Evolutionary conservation across 1,140 invertebrate species (phyloP), one percentile per base, ranked within the genome.

Genomic region (Bemisia tabaci): DNA sequence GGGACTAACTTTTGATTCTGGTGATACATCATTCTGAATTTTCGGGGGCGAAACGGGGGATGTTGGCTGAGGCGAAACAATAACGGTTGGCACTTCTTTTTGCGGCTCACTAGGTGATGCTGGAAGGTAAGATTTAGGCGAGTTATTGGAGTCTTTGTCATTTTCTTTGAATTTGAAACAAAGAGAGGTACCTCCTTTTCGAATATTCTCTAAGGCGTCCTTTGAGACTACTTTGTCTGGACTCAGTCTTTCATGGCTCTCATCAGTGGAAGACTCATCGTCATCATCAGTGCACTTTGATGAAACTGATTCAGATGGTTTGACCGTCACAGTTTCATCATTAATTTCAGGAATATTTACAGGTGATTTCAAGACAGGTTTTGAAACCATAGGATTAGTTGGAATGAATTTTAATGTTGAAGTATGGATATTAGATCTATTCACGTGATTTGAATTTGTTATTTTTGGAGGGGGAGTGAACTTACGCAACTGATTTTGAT

Each of bases 181-280:
- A 67, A 85, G 78, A 1, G 82, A 82, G 27, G 77, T 81, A 23
- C 84, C 84, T 23, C 85, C 86, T 74, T 83, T 83, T 22, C 83
- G 78, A 71, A 88, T 89, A 72, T 87, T 87, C 59, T 85, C 84
- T 60, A 86, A 71, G 0, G 86, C 84, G 1, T 77, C 74, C 65
- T 80, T 81, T 0, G 84, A 82, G 59, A 87, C 82, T 59, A 73
- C 76, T 70, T 17, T 77, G 81, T 1, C 75, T 39, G 22, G 26
- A 24, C 59, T 48, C 33, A 48, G 33, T 48, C n/a, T 25, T 61
- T 22, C n/a, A 61, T 22, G 17, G 60, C 23, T 39, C 26, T 26
- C 22, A 22, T 27, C 1, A 27, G 9, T n/a, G 26, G n/a, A 17
- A 64, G 61, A 48, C 25, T 65, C n/a, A 65, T 62, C 58, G 33